Base-by-base conservation (phyloP, 2,113 vertebrate species). In the Monopterus albus region DNA sequence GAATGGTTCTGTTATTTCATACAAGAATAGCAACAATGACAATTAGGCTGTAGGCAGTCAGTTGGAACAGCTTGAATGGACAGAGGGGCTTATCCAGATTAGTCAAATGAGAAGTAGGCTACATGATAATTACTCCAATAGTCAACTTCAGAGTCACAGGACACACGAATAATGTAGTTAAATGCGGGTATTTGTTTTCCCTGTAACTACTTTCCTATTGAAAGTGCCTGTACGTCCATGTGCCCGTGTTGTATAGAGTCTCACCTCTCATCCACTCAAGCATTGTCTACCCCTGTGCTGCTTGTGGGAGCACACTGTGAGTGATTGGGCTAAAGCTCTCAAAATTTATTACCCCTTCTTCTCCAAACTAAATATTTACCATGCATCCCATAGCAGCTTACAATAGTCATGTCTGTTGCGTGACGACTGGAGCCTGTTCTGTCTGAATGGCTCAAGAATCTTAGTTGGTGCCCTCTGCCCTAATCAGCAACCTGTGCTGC, bases 361-460 rank as follows among this genome's bases (percentile, higher is more conserved):
- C 74, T 79, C 82, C 79, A 89, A 88, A 57, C 90, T 92, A 92
- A 94, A 92, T 93, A 92, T 94, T 94, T 93, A 92, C 79, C 88
- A 79, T 79, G 83, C 58, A 58, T 91, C 83, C 86, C 82, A 65
- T 79, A 82, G 87, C 87, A 91, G 90, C 89, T 91, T 84, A 88
- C 87, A 89, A 89, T 84, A 92, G 84, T 85, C 86, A 52, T 72
- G 85, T 87, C 83, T 86, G 78, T 84, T 81, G 82, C 72, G 84
- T 87, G 82, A 81, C 86, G 81, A 75, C 61, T 87, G 78, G 82
- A 87, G 89, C 84, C 83, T 84, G 66, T 60, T 79, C 70, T 60
- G 79, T 84, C 76, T 84, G 79, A 81, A 83, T 85, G 85, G 79
- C 84, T 83, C 51, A 71, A 83, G 81, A 80, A 82, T 85, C n/a